Conservation (phyloP, 2,888 invertebrate species). For the Argyra leucocephala region DNA sequence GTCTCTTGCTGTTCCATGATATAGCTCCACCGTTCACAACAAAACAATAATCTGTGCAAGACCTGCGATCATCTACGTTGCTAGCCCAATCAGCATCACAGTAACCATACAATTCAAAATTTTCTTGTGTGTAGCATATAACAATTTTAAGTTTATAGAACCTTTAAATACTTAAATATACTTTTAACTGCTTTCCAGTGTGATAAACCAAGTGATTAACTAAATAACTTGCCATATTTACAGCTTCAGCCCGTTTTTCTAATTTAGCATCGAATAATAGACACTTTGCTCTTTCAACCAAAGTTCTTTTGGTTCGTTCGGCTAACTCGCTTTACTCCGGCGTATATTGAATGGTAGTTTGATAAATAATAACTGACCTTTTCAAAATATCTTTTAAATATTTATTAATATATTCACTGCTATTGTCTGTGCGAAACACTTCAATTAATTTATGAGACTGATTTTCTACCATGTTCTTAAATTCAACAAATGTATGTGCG, state of each 20-base stretch:
- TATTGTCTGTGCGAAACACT: constrained; percentile 25
- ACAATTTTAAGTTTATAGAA: too few relatives aligned
- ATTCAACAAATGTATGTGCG: constrained; percentile 26
- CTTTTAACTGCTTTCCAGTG: too few relatives aligned
- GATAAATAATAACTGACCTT: constrained; percentile 15
- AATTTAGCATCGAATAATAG: constrained; percentile 27
- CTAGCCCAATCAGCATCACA: too few relatives aligned
- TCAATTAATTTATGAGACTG: constrained; percentile 20
- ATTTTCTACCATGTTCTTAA: constrained; percentile 28
- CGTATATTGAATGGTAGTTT: constrained; percentile 16
- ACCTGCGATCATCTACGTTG: too few relatives aligned
- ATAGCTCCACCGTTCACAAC: too few relatives aligned
- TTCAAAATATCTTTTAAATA: constrained; percentile 31
- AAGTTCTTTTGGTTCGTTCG: constrained; percentile 28
- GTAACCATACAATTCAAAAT: too few relatives aligned
- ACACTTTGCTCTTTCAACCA: constrained; percentile 28
- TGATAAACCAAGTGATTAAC: too few relatives aligned
- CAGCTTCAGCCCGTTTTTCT: constrained; percentile 30
- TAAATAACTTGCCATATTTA: too few relatives aligned
- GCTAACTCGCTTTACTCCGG: constrained; percentile 20
- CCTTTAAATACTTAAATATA: too few relatives aligned
- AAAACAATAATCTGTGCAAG: too few relatives aligned
- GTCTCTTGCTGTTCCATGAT: too few relatives aligned
- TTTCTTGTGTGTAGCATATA: too few relatives aligned
- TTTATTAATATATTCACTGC: constrained; percentile 28